Evolutionary conservation across 2,113 vertebrate species (phyloP).

Genomic region (Tragelaphus imberbis): DNA sequence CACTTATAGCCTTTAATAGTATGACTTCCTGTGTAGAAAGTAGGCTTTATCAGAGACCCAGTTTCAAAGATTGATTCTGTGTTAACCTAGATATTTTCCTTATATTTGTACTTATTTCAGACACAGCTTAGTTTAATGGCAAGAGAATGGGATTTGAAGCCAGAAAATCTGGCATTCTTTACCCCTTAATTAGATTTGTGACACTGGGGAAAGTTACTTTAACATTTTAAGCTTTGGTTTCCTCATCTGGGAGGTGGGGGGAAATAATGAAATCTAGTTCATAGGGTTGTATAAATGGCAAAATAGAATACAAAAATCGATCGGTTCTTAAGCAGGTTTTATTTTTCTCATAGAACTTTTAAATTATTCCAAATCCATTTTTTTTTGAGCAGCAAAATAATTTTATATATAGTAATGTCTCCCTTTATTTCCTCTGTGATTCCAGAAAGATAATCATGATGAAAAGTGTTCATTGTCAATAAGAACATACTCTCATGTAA

Average conservation of each 20-base stretch:
- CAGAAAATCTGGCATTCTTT: neutral
- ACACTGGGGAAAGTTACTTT: neutral
- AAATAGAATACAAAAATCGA: conserved; percentile 5
- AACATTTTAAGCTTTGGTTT: conserved; percentile 15
- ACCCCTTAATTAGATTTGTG: neutral
- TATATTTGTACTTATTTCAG: neutral
- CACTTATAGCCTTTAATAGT: conserved; percentile 11
- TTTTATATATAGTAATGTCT: neutral
- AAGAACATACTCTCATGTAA: neutral
- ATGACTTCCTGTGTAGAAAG: conserved; percentile 21
- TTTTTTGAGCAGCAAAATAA: neutral
- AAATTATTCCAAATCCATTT: neutral
- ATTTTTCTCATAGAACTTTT: neutral
- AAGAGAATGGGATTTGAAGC: conserved; percentile 21
- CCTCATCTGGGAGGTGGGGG: conserved; percentile 14
- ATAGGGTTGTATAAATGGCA: neutral
- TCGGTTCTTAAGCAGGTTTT: neutral
- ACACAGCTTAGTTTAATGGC: neutral
- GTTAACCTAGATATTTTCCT: neutral
- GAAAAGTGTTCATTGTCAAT: neutral
- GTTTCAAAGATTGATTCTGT: neutral
- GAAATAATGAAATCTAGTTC: conserved; percentile 3
- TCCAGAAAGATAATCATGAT: conserved; percentile 28
- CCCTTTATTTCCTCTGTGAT: neutral
- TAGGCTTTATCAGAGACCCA: neutral